Evolutionary conservation across 2,888 invertebrate genomes (phyloP), one percentile per base, ranked within the genome.

Genomic region (Willowsia nigromaculata): DNA sequence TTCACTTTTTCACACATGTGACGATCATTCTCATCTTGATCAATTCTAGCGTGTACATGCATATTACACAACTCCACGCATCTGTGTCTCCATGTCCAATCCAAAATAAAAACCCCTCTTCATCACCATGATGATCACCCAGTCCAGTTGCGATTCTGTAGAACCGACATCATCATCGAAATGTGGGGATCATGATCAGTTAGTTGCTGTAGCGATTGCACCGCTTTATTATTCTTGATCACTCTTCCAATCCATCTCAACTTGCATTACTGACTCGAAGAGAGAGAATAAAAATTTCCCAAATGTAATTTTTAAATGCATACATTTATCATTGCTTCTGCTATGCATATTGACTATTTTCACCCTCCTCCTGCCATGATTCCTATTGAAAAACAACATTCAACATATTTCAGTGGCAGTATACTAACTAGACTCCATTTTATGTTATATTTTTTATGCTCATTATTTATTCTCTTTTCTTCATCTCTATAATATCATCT

Each of bases 1-100:
- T 89, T 89, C 85, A 81, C 62, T 40, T 43, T 71, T 76, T 85
- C 76, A 76, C 85, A 85, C 85, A 76, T 85, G 85, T 85, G 76
- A 65, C 30, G 33, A 82, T 82, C 68, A 83, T 81, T 33, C 33
- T 43, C 43, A 47, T 68, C 15, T 56, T 37, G 27, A 56, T 25
- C 22, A 56, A 71, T n/a, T 30, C 84, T 68, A 47, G 43, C 27
- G 47, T 82, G 81, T 30, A 9, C 62, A 22, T 65, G 62, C 82
- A 65, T 82, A 37, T 15, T 65, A 27, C n/a, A 37, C 33, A 62
- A n/a, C 6, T n/a, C n/a, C 27, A 43, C 83, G 83, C 76, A 76
- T 88, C 76, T 88, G 83, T 81, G 71, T 76, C 53, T 81, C 80
- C 78, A 85, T 76, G 62, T 76, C 85, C 59, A 85, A 59, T 59